phyloP scores from a whole-genome alignment of 1,140 invertebrate genomes.

The Venustaconcha ellipsiformis region DNA sequence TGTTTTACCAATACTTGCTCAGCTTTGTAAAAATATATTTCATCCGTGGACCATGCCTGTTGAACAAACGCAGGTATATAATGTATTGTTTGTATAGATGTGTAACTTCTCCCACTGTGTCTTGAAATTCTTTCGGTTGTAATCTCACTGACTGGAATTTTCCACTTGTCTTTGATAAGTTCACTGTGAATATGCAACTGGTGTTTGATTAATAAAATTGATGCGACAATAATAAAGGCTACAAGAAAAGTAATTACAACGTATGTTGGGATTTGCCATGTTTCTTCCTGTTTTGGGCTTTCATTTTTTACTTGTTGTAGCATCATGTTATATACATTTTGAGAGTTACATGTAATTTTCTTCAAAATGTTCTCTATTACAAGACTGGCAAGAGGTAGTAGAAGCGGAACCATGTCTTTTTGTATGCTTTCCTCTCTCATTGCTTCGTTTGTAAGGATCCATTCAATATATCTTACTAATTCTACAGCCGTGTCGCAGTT shows the following conservation, averaged over 20 bases:
- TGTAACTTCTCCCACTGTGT: constrained; percentile 23
- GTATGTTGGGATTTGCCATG: constrained; percentile 36
- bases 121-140: not conserved
- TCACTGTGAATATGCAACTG: constrained; percentile 32
- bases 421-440: constrained; percentile 22
- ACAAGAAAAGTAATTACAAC: constrained; percentile 30
- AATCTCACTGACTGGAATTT: constrained; percentile 40
- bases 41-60: constrained; percentile 39
- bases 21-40: constrained; percentile 40
- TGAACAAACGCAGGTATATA: constrained; percentile 20
- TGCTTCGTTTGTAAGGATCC: constrained; percentile 35
- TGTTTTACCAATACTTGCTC: constrained; percentile 35
- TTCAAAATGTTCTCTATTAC: constrained; percentile 35
- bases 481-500: constrained; percentile 49
- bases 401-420: constrained; percentile 43
- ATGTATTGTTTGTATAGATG: constrained; percentile 30
- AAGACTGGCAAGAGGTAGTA: constrained; percentile 5
- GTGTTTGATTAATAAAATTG: constrained; percentile 22
- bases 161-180: constrained; percentile 51
- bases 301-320: constrained; percentile 36
- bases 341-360: constrained; percentile 44
- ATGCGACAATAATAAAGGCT: constrained; percentile 8
- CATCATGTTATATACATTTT: constrained; percentile 37
- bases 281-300: constrained; percentile 14
- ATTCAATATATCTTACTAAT: constrained; percentile 54